Evolutionary conservation across 2,113 vertebrate species (phyloP).

Genomic region (Orientallactaga bullata): DNA sequence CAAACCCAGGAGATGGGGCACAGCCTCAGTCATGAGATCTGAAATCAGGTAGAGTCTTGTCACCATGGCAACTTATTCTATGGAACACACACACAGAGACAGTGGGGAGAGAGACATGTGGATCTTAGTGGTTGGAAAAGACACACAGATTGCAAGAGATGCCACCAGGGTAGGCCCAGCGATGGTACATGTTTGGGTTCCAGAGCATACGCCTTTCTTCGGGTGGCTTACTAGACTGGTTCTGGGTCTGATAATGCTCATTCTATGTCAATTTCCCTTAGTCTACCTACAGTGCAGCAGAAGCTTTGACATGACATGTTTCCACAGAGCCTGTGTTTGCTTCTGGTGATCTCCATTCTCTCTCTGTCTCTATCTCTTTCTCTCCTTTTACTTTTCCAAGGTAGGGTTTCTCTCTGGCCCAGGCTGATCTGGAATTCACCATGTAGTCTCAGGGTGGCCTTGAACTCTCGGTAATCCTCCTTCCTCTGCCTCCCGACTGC

Average conservation of each 20-base stretch:
- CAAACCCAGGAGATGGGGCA: constrained; percentile 5
- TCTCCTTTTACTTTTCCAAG: too few species aligned
- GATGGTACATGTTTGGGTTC: not conserved
- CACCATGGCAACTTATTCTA: constrained; percentile 24
- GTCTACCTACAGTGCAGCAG: not conserved
- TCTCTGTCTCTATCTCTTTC: not conserved
- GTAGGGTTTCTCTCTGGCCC: too few species aligned
- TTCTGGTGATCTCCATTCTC: not conserved
- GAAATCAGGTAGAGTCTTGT: constrained; percentile 9
- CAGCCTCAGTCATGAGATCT: not conserved
- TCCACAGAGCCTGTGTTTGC: not conserved
- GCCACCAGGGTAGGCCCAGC: not conserved
- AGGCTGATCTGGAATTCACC: too few species aligned
- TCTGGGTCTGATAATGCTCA: not conserved
- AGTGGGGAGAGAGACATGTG: not conserved
- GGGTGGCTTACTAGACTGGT: not conserved
- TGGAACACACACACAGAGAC: not conserved
- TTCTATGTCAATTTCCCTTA: not conserved
- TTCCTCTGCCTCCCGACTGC: too few species aligned
- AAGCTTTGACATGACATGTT: not conserved
- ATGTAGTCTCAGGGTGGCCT: too few species aligned
- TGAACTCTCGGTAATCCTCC: too few species aligned
- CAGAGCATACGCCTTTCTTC: not conserved
- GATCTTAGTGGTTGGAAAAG: not conserved
- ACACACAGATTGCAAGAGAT: not conserved